Conservation (phyloP, 2,797 vertebrate genomes). For the Sebastes trivittatus region DNA sequence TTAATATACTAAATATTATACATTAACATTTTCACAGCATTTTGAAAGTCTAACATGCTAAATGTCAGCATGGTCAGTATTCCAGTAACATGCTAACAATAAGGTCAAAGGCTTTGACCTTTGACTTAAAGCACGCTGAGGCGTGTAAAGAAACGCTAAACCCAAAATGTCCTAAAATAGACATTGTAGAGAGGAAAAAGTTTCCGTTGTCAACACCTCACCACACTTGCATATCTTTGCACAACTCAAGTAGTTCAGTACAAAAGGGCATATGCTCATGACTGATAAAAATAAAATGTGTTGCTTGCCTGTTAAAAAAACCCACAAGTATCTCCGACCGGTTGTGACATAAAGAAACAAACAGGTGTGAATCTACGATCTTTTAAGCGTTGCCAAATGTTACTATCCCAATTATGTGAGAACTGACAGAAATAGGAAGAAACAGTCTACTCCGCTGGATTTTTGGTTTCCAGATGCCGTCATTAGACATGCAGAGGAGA, state of each 20-base stretch:
- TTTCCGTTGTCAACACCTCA: background rate
- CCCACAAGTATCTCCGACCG: conserved; percentile 11
- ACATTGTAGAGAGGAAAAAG: too few relatives aligned
- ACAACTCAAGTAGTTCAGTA: background rate
- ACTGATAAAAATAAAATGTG: conserved; percentile 24
- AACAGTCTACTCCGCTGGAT: background rate
- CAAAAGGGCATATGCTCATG: conserved; percentile 12
- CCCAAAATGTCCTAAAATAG: background rate
- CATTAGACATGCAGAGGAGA: conserved; percentile 58
- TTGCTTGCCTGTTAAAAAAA: conserved; percentile 22
- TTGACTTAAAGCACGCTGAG: background rate
- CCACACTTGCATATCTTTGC: background rate
- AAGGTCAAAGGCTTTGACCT: background rate
- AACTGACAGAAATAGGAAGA: conserved; percentile 42
- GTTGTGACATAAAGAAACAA: conserved; percentile 54
- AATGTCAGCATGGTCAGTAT: background rate
- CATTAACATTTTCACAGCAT: background rate
- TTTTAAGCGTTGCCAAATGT: conserved; percentile 65
- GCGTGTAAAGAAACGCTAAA: background rate
- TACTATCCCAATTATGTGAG: conserved; percentile 41
- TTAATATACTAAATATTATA: background rate
- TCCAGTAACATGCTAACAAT: background rate
- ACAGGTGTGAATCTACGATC: conserved; percentile 42
- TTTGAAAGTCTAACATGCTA: background rate
- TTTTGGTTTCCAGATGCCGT: conserved; percentile 66